Percentiles rank a stretch among this genome's conserved stretches.
Conservation (phyloP, 2,797 vertebrate genomes). For the Esox lucius region DNA sequence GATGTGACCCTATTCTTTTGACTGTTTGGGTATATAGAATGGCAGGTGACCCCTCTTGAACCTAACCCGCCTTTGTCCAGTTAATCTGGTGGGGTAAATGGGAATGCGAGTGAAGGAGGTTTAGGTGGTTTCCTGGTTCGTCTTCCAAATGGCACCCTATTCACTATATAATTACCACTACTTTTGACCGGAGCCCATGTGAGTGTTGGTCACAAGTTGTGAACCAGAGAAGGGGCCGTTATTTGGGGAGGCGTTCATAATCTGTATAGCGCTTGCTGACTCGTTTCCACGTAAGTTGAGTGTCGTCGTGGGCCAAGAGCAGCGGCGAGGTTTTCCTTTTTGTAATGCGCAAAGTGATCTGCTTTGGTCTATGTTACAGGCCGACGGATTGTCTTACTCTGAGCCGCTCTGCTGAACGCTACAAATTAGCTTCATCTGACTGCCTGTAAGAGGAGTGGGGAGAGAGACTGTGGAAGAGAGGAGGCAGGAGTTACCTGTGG, state of each 20-base stretch:
- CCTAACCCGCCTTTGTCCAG: no score
- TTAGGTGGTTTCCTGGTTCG: no score
- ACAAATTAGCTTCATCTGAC: conserved; percentile 64
- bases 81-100: no score
- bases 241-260: not conserved
- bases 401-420: conserved; percentile 70
- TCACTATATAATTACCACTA: not conserved
- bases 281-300: conserved; percentile 43
- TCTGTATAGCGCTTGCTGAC: conserved; percentile 43
- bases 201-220: no score
- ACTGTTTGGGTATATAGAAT: no score
- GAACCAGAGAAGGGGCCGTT: not conserved
- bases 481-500: no score
- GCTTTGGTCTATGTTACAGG: conserved; percentile 74
- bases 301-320: conserved; percentile 55
- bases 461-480: no score
- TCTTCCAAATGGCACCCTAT: not conserved
- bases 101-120: no score
- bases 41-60: no score
- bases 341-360: conserved; percentile 79
- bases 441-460: not conserved
- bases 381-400: conserved; percentile 75
- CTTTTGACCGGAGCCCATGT: not conserved
- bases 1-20: no score
- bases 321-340: conserved; percentile 64